Evolutionary conservation across 1,140 invertebrate genomes (phyloP).

Genomic region (Maniola jurtina): DNA sequence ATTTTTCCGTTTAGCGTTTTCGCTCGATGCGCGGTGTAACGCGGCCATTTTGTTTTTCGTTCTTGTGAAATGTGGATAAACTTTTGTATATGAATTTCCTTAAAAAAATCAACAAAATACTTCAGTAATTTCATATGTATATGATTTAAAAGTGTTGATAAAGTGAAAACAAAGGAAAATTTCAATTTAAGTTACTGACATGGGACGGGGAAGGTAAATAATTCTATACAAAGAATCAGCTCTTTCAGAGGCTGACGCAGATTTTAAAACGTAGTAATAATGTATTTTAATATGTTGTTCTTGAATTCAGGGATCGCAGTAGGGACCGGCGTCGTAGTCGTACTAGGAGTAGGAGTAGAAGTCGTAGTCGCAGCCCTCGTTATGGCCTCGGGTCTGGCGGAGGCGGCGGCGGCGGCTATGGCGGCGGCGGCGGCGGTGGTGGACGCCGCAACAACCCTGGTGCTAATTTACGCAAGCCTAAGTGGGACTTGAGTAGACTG

Average conservation of each 20-base stretch:
- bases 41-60: constrained; percentile 58
- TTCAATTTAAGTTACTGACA: constrained; percentile 12
- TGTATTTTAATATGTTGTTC: constrained; percentile 16
- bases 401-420: constrained; percentile 61
- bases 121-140: background rate
- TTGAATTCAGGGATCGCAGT: constrained; percentile 57
- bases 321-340: constrained; percentile 38
- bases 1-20: too few relatives aligned
- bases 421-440: constrained; percentile 78
- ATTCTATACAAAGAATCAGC: constrained; percentile 12
- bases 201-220: constrained; percentile 69
- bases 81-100: constrained; percentile 1
- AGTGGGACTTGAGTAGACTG: constrained; percentile 88
- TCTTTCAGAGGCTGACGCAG: background rate
- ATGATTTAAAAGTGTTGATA: background rate
- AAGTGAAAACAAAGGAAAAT: background rate
- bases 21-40: too few relatives aligned
- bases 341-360: constrained; percentile 67
- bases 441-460: constrained; percentile 79
- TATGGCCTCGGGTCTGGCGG: constrained; percentile 67
- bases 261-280: constrained; percentile 5
- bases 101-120: background rate
- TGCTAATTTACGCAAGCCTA: constrained; percentile 82
- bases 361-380: constrained; percentile 66
- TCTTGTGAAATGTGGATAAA: constrained; percentile 38